phyloP scores from a whole-genome alignment of 2,113 vertebrate genomes.

The Xiphophorus couchianus region DNA sequence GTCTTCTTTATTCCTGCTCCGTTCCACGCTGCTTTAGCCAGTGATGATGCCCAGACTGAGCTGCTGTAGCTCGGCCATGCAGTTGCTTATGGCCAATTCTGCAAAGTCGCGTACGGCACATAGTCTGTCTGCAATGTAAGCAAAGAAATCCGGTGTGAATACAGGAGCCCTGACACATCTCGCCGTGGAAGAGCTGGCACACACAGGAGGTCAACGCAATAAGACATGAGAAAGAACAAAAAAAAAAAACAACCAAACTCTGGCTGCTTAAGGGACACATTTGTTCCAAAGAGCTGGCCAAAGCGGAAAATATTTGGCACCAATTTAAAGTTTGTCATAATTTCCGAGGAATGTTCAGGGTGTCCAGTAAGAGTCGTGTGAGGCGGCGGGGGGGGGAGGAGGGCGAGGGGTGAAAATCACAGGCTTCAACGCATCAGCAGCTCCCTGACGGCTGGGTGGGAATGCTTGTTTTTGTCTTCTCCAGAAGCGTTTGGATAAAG shows the following conservation, averaged over 20 bases:
- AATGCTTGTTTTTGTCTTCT: slow-evolving; percentile 49
- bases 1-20: neutral
- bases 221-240: neutral
- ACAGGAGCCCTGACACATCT: slow-evolving; percentile 33
- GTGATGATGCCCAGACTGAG: neutral
- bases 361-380: slow-evolving; percentile 24
- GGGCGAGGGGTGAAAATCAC: slow-evolving; percentile 18
- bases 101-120: slow-evolving; percentile 8
- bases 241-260: too few relatives aligned
- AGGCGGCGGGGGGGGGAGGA: neutral
- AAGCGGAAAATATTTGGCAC: neutral
- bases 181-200: neutral
- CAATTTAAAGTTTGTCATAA: neutral
- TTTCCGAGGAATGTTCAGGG: slow-evolving; percentile 18
- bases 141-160: slow-evolving; percentile 30
- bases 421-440: neutral
- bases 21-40: slow-evolving; percentile 10
- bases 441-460: neutral
- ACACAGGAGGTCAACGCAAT: slow-evolving; percentile 33
- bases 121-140: slow-evolving; percentile 33
- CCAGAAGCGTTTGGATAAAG: slow-evolving; percentile 27
- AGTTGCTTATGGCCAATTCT: slow-evolving; percentile 19
- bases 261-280: neutral
- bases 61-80: neutral
- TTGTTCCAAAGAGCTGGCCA: too few relatives aligned